These are phyloP conservation scores for Caenorhabditis briggsae DNA, from an alignment of 1,140 invertebrate genomes.

Conservation along the genomic window DNA sequence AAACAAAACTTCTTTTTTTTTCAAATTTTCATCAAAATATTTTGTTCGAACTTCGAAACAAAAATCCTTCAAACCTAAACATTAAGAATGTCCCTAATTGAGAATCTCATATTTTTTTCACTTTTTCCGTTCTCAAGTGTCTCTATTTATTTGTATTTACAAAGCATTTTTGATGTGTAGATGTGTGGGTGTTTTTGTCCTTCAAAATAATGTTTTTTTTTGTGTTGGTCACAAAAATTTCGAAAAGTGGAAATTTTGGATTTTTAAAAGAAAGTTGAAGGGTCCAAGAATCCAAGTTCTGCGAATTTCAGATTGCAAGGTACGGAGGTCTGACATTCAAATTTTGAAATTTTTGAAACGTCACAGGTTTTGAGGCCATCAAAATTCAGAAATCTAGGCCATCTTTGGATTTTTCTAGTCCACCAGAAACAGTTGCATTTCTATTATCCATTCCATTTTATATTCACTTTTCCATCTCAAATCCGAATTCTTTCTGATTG, in stretches of 20 bases:
- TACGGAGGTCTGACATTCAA: too few relatives aligned
- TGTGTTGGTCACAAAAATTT: too few relatives aligned
- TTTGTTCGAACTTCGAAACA: background rate
- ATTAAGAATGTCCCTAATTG: background rate
- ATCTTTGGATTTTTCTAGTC: too few relatives aligned
- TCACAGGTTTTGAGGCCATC: too few relatives aligned
- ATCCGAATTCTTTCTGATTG: background rate
- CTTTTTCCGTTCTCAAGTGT: background rate
- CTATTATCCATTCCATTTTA: too few relatives aligned
- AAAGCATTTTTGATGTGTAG: background rate
- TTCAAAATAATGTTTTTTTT: background rate
- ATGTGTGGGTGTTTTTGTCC: constrained; percentile 5
- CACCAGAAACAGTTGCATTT: too few relatives aligned
- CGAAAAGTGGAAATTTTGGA: background rate
- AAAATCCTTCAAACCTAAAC: background rate
- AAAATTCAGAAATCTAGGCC: too few relatives aligned
- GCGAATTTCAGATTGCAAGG: too few relatives aligned
- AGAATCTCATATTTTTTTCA: background rate
- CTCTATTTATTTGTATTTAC: background rate
- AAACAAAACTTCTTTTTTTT: too few relatives aligned
- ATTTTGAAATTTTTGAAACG: too few relatives aligned
- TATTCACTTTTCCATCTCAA: too few relatives aligned
- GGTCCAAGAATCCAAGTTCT: too few relatives aligned
- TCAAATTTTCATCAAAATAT: background rate
- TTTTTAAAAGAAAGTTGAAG: background rate